Evolutionary conservation across 2,113 vertebrate species (phyloP).

Genomic region (Cephalophus harveyi): DNA sequence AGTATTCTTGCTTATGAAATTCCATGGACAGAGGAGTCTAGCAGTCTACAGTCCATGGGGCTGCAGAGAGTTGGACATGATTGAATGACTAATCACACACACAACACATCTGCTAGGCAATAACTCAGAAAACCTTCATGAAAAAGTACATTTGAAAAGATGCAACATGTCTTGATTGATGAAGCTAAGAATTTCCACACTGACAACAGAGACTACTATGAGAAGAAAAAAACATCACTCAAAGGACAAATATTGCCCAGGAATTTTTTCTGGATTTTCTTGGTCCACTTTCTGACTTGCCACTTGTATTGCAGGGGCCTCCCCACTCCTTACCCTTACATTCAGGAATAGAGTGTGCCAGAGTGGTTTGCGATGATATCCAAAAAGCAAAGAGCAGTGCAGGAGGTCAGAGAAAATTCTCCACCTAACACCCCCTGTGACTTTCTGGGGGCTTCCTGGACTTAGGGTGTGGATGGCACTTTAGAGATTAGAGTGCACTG

Average conservation of each 20-base stretch:
- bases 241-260: background rate
- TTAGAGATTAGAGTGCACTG: fast-evolving
- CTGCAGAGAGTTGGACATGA: background rate
- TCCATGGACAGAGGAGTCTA: background rate
- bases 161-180: constrained; percentile 67
- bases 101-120: background rate
- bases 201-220: constrained; percentile 22
- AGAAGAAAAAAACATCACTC: background rate
- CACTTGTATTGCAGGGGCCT: background rate
- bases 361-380: background rate
- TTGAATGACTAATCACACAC: background rate
- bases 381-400: background rate
- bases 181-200: constrained; percentile 68
- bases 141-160: fast-evolving
- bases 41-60: background rate
- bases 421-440: background rate
- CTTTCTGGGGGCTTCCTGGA: background rate
- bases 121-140: background rate
- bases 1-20: background rate
- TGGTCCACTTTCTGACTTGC: constrained; percentile 62
- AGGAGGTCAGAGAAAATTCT: background rate
- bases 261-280: constrained; percentile 67
- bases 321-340: background rate
- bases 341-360: background rate
- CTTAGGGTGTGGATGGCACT: background rate